Percentiles rank a stretch among this genome's conserved stretches.
Conservation (phyloP, 2,113 vertebrate genomes). For the Hyaena hyaena region DNA sequence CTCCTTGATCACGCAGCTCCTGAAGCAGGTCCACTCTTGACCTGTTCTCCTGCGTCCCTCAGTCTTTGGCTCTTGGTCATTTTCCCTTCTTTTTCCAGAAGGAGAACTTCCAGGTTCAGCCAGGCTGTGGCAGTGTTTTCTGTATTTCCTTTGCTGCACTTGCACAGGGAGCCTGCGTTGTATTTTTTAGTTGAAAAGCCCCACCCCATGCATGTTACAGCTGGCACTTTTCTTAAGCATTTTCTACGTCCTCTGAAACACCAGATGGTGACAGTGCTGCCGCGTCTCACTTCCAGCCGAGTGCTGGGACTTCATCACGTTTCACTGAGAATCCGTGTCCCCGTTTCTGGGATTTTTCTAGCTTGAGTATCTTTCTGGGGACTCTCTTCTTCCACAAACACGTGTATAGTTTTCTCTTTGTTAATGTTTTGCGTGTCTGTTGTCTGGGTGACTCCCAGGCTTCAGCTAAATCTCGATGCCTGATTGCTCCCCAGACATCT, state of each 20-base stretch:
- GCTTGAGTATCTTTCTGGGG: neutral
- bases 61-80: neutral
- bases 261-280: neutral
- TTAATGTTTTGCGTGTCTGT: neutral
- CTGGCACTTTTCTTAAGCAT: neutral
- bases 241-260: neutral
- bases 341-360: neutral
- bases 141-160: slow-evolving; percentile 70
- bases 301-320: rapidly evolving
- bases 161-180: neutral
- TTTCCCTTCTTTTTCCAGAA: neutral
- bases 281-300: neutral
- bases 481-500: neutral
- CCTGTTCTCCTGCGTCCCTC: neutral
- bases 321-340: too few relatives aligned
- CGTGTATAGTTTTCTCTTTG: neutral
- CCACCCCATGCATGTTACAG: rapidly evolving
- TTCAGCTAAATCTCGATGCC: neutral
- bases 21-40: neutral
- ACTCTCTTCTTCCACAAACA: rapidly evolving
- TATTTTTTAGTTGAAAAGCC: slow-evolving; percentile 41
- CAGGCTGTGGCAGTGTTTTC: slow-evolving; percentile 82
- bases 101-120: slow-evolving; percentile 73
- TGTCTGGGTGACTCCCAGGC: neutral
- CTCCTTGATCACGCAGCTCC: rapidly evolving